These are phyloP conservation scores for Sialis lutaria DNA, from an alignment of 2,888 invertebrate species.

Conservation along the genomic window DNA sequence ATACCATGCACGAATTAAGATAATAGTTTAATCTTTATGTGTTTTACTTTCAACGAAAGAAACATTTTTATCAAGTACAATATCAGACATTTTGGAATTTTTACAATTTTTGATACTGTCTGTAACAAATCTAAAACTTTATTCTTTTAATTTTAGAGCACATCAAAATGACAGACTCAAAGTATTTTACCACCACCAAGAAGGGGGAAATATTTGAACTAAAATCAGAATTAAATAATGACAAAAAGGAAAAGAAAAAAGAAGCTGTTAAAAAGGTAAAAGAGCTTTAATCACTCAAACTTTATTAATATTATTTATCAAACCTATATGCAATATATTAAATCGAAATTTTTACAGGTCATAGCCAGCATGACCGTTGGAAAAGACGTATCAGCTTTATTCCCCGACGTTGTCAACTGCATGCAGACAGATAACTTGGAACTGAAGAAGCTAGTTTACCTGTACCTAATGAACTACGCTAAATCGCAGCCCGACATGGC, in stretches of 20 bases:
- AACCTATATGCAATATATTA: neutral
- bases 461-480: conserved; percentile 99
- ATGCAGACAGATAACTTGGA: conserved; percentile 99
- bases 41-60: too few relatives aligned
- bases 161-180: conserved; percentile 85
- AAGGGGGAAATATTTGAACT: conserved; percentile 99
- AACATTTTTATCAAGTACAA: too few relatives aligned
- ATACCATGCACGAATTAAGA: too few relatives aligned
- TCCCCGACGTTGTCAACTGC: conserved; percentile 99
- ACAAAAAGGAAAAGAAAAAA: conserved; percentile 98
- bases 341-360: conserved; percentile 39
- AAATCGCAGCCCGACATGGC: conserved; percentile 99
- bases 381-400: conserved; percentile 95
- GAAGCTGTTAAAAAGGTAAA: conserved; percentile 96
- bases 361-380: conserved; percentile 99
- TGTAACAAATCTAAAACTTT: too few relatives aligned
- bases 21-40: too few relatives aligned
- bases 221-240: conserved; percentile 96
- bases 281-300: neutral
- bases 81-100: too few relatives aligned
- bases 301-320: neutral
- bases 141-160: neutral
- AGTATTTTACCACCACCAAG: conserved; percentile 99
- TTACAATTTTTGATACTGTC: too few relatives aligned
- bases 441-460: conserved; percentile 93